A percentile compares a stretch with the other conserved stretches of the same genome.
These are phyloP conservation scores for Drosophila affinis DNA, from an alignment of 2,888 invertebrate genomes.

Conservation along the genomic window DNA sequence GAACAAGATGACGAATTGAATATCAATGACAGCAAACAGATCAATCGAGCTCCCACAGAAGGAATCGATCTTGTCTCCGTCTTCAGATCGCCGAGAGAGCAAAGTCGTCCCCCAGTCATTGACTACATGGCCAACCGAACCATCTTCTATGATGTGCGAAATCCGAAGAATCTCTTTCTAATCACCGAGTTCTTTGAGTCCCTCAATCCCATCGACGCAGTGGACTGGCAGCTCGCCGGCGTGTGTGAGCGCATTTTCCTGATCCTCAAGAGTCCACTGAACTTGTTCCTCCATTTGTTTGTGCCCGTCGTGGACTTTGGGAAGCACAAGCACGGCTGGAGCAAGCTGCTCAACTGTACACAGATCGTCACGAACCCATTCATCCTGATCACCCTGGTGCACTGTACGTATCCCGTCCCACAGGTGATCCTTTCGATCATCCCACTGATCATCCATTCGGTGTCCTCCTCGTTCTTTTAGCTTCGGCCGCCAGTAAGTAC, in stretches of 20 bases:
- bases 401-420: constrained; percentile 21
- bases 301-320: constrained; percentile 73
- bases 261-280: constrained; percentile 53
- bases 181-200: constrained; percentile 53
- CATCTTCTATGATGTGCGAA: constrained; percentile 34
- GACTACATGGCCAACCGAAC: constrained; percentile 22
- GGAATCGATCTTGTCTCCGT: background rate
- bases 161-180: constrained; percentile 50
- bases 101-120: background rate
- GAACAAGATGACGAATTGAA: constrained; percentile 37
- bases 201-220: constrained; percentile 55
- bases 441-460: background rate
- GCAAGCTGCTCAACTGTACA: constrained; percentile 72
- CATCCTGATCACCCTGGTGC: constrained; percentile 36
- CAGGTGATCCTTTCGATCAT: background rate
- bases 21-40: constrained; percentile 15
- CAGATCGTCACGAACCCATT: constrained; percentile 65
- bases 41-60: background rate
- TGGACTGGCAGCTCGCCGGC: constrained; percentile 47
- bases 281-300: constrained; percentile 37
- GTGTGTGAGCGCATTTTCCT: constrained; percentile 20
- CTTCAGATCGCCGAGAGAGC: constrained; percentile 12
- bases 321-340: constrained; percentile 74
- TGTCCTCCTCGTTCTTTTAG: background rate
- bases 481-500: constrained; percentile 18